Evolutionary conservation across 2,113 vertebrate species (phyloP).

Genomic region (Pygoscelis adeliae): DNA sequence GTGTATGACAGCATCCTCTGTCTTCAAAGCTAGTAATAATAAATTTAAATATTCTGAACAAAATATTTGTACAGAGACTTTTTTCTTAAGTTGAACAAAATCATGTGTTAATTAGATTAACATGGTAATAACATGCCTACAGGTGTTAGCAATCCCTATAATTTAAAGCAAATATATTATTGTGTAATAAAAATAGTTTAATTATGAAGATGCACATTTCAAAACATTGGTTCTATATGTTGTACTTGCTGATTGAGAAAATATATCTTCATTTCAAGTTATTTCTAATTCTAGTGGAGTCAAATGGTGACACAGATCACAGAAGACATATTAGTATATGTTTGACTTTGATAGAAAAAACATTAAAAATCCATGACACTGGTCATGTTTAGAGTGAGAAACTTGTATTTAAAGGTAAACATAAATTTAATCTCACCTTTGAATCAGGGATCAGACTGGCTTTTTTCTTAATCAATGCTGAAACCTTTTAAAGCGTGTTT

Average conservation of each 20-base stretch:
- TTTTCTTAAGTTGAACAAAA: not conserved
- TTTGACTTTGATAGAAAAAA: not conserved
- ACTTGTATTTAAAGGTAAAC: not conserved
- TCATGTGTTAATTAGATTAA: not conserved
- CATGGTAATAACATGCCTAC: not conserved
- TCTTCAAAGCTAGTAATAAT: not conserved
- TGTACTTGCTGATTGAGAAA: not conserved
- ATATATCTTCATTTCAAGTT: not conserved
- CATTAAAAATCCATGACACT: fast-evolving
- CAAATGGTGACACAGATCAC: not conserved
- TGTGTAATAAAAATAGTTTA: not conserved
- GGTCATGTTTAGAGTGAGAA: not conserved
- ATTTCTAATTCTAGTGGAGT: not conserved
- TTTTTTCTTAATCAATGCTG: not conserved
- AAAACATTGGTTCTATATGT: not conserved
- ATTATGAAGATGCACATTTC: not conserved
- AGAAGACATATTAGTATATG: not conserved
- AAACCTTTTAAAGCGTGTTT: not conserved
- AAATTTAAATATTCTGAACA: not conserved
- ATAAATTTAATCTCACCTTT: not conserved
- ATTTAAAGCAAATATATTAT: not conserved
- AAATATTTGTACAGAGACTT: not conserved
- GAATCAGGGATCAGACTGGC: fast-evolving
- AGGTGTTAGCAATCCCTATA: not conserved
- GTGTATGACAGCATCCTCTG: not conserved